phyloP scores from a whole-genome alignment of 1,140 invertebrate genomes.

The Sitobion miscanthi region DNA sequence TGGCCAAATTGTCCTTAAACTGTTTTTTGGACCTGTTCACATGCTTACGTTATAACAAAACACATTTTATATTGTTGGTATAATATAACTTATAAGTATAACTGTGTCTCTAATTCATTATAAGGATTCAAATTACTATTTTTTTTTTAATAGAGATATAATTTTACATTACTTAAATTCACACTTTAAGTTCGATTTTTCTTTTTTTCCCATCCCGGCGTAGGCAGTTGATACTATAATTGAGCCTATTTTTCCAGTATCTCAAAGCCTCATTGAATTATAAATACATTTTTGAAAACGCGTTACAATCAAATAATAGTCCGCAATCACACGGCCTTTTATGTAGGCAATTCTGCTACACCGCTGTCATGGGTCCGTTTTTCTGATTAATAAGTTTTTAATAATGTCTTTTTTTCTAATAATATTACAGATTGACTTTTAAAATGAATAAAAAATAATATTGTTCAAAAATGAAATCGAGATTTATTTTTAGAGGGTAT shows the following conservation, averaged over 20 bases:
- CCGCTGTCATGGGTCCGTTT: no score
- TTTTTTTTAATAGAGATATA: no score
- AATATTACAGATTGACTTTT: no score
- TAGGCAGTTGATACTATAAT: background rate
- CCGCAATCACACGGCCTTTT: background rate
- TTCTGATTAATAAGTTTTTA: background rate
- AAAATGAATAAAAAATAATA: background rate
- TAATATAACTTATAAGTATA: no score
- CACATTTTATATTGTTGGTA: no score
- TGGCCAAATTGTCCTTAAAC: no score
- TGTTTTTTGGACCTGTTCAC: no score
- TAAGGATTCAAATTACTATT: no score
- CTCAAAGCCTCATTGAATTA: background rate
- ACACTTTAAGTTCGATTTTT: background rate
- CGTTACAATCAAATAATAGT: background rate
- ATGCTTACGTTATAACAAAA: no score
- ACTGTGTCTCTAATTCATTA: no score
- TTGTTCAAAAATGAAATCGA: background rate
- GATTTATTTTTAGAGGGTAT: background rate
- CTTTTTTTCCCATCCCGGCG: background rate
- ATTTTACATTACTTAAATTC: background rate
- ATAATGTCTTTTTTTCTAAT: background rate
- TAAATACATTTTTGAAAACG: background rate
- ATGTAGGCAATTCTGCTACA: background rate
- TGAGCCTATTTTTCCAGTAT: background rate